Base-by-base conservation (phyloP, 2,888 invertebrate species). In the Drosophila maculinotata region DNA sequence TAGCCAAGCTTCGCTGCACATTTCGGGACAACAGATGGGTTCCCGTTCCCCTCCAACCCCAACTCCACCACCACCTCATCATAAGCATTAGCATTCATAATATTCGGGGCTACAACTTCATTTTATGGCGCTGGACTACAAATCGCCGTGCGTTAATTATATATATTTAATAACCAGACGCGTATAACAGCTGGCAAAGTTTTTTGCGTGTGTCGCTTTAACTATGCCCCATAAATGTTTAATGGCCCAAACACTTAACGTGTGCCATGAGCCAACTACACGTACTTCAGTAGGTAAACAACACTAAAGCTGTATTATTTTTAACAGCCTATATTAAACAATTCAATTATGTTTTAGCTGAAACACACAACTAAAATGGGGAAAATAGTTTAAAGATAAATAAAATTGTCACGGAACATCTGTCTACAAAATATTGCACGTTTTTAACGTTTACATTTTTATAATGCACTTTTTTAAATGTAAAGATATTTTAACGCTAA, bases 71-170 rank as follows among this genome's bases (percentile, higher is more conserved):
- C n/a, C n/a, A n/a, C n/a, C n/a, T n/a, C n/a, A n/a, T n/a, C n/a
- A n/a, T n/a, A n/a, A n/a, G n/a, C n/a, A 71, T 79, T 73, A 68
- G 64, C 57, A 77, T 66, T 53, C 58, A 66, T 72, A 56, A 62
- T 76, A 45, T 25, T 25, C 72, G 58, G 60, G 57, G 52, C 59
- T 68, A 81, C 82, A 82, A 84, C 85, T 84, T 79, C 68, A 80
- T 84, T 75, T 77, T 56, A 81, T 75, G 74, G 72, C 63, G 62
- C 58, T 47, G 54, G 48, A 9, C 48, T 60, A 81, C 85, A 82
- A 81, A 81, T 81, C 72, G 81, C 62, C 82, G 69, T 69, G 66
- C 69, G 82, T 82, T 81, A 81, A 81, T 81, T 81, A 82, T 20
- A 20, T 20, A 20, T 77, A 77, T 81, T 85, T 75, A 82, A 85